Evolutionary conservation across 2,113 vertebrate species (phyloP).

Genomic region (Uropsilus gracilis): DNA sequence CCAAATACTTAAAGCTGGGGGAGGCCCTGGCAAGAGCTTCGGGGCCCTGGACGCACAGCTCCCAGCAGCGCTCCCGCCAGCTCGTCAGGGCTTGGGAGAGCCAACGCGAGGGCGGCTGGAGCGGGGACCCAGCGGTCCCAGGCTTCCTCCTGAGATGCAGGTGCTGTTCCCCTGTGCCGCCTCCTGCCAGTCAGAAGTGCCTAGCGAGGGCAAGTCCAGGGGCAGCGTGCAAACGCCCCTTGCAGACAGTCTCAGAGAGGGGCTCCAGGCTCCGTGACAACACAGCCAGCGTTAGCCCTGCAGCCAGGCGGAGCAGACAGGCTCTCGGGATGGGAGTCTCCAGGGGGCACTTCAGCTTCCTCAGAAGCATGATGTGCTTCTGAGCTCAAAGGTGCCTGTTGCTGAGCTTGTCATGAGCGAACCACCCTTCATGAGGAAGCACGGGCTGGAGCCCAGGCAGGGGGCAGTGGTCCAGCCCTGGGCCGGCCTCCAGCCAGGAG

Average conservation of each 20-base stretch:
- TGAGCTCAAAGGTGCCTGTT: not conserved
- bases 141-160: not conserved
- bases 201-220: not conserved
- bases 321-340: not conserved
- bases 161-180: accelerated
- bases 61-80: not conserved
- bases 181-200: not conserved
- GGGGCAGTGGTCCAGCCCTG: not conserved
- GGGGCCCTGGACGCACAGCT: not conserved
- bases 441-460: not conserved
- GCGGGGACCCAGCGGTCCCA: accelerated
- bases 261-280: not conserved
- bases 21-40: constrained; percentile 66
- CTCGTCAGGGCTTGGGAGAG: accelerated
- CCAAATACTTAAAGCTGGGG: constrained; percentile 78
- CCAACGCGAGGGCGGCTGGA: not conserved
- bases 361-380: not conserved
- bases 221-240: not conserved
- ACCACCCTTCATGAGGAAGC: not conserved
- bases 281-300: not conserved
- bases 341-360: no score
- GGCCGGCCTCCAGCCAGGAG: no score
- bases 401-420: not conserved
- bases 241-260: not conserved
- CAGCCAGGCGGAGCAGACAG: not conserved